phyloP scores from a whole-genome alignment of 2,797 vertebrate genomes.

The Gadopsis marmoratus region DNA sequence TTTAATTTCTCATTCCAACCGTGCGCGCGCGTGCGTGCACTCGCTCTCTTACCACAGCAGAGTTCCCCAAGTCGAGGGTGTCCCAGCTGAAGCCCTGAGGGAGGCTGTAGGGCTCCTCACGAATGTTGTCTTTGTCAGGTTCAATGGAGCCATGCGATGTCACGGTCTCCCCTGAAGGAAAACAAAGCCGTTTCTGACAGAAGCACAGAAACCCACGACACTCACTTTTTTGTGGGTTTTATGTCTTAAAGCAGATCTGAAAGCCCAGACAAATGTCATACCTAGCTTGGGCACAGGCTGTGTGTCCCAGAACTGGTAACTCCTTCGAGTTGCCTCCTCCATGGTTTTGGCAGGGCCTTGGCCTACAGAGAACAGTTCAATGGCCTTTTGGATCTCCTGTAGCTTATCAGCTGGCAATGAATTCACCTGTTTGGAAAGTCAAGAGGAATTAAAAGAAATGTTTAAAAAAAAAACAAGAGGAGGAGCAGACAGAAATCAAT shows the following conservation, averaged over 20 bases:
- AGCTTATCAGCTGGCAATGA: conserved; percentile 81
- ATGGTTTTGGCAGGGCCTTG: conserved; percentile 98
- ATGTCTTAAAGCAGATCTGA: not conserved
- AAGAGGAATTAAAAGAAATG: not conserved
- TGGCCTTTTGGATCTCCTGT: conserved; percentile 95
- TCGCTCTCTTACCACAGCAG: conserved; percentile 91
- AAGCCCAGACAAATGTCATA: conserved; percentile 66
- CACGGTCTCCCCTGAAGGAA: conserved; percentile 92
- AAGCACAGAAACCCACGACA: not conserved
- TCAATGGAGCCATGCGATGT: conserved; percentile 96
- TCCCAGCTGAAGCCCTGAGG: conserved; percentile 98
- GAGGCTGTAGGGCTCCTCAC: conserved; percentile 96
- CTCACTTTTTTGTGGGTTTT: not conserved
- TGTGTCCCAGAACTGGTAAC: conserved; percentile 99
- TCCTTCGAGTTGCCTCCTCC: conserved; percentile 97
- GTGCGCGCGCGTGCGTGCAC: not conserved
- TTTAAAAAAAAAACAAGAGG: not conserved
- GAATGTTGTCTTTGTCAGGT: conserved; percentile 95
- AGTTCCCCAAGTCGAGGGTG: conserved; percentile 92
- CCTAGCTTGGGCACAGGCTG: conserved; percentile 98
- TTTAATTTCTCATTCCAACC: no score
- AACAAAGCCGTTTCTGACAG: conserved; percentile 1
- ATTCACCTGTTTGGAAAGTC: conserved; percentile 81
- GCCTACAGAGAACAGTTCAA: conserved; percentile 96
- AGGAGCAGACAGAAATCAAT: not conserved